Evolutionary conservation across 2,888 invertebrate species (phyloP).

Genomic region (Lypha dubia): DNA sequence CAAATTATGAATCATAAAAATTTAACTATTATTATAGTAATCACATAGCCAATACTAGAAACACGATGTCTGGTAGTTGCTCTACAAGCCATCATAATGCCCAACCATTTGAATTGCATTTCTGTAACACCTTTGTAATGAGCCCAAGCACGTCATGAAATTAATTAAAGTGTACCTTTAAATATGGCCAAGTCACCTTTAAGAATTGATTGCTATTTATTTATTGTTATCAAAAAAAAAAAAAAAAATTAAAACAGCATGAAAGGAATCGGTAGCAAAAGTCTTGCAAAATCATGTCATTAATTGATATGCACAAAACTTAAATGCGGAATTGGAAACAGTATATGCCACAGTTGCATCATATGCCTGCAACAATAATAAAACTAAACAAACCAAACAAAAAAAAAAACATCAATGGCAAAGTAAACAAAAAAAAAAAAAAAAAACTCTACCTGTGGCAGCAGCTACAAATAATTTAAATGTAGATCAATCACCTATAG

Average conservation of each 20-base stretch:
- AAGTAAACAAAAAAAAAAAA: not conserved
- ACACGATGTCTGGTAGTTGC: slow-evolving; percentile 4
- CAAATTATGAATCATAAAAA: slow-evolving; percentile 41
- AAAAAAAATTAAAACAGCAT: too few species aligned
- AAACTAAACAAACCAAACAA: not conserved
- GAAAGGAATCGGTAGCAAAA: not conserved
- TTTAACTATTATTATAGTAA: slow-evolving; percentile 18
- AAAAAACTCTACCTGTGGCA: slow-evolving; percentile 30
- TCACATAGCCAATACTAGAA: not conserved
- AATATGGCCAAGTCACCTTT: slow-evolving; percentile 20
- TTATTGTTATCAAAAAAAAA: slow-evolving; percentile 17
- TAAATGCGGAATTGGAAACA: slow-evolving; percentile 66
- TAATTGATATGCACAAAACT: slow-evolving; percentile 53
- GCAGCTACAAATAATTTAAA: slow-evolving; percentile 59
- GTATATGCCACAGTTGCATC: slow-evolving; percentile 60
- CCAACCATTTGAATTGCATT: slow-evolving; percentile 24
- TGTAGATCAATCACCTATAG: slow-evolving; percentile 71
- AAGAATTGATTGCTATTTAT: slow-evolving; percentile 46
- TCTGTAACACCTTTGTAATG: slow-evolving; percentile 17
- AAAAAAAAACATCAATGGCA: not conserved
- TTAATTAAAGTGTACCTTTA: slow-evolving; percentile 19
- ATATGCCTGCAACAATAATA: slow-evolving; percentile 43
- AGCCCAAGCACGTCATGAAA: slow-evolving; percentile 17
- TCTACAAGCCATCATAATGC: slow-evolving; percentile 8
- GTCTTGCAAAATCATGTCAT: slow-evolving; percentile 42